Evolutionary conservation across 2,797 vertebrate species (phyloP).

Genomic region (Lindbergichthys nudifrons): DNA sequence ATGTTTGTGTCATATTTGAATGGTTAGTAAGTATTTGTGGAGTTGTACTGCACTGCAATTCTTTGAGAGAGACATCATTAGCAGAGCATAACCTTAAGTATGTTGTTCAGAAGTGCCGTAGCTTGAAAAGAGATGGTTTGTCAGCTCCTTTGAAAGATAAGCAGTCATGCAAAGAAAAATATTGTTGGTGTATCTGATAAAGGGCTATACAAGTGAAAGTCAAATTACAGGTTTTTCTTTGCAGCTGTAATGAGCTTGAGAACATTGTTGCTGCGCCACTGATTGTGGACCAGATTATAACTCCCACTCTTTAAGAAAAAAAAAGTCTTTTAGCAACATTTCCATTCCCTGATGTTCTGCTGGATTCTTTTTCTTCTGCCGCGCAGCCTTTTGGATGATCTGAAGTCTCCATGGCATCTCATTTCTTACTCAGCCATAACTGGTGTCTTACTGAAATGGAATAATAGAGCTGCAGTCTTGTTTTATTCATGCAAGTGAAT

Average conservation of each 20-base stretch:
- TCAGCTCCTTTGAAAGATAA: constrained; percentile 40
- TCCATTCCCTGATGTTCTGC: constrained; percentile 53
- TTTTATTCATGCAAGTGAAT: constrained; percentile 77
- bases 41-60: constrained; percentile 13
- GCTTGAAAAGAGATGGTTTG: constrained; percentile 28
- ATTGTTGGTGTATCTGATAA: constrained; percentile 40
- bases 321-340: constrained; percentile 48
- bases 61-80: constrained; percentile 44
- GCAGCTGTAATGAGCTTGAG: constrained; percentile 58
- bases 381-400: constrained; percentile 58
- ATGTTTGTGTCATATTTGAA: constrained; percentile 23
- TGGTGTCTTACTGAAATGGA: constrained; percentile 68
- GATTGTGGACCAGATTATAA: constrained; percentile 57
- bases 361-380: constrained; percentile 55
- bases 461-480: constrained; percentile 67
- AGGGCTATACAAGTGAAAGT: constrained; percentile 40
- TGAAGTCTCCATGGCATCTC: constrained; percentile 74
- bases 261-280: constrained; percentile 46
- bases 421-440: constrained; percentile 72
- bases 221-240: constrained; percentile 60
- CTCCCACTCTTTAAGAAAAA: constrained; percentile 39
- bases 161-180: constrained; percentile 28
- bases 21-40: constrained; percentile 28
- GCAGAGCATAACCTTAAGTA: constrained; percentile 19
- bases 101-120: constrained; percentile 20